Evolutionary conservation across 2,888 invertebrate species (phyloP).

Genomic region (Idaea aversata): DNA sequence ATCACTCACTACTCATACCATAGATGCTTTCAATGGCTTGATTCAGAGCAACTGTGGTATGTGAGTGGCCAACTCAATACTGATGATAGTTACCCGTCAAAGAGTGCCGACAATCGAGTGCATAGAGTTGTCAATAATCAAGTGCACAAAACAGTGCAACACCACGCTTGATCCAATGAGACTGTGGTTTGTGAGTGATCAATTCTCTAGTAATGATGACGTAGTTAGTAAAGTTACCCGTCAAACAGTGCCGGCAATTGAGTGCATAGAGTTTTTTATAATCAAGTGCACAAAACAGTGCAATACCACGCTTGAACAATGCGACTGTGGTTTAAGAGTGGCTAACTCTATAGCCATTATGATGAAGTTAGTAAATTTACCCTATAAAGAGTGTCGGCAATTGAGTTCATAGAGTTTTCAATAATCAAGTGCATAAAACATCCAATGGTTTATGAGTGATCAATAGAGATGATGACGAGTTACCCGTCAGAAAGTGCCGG

Average conservation of each 20-base stretch:
- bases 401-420: constrained; percentile 75
- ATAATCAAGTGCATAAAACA: constrained; percentile 86
- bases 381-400: constrained; percentile 87
- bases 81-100: constrained; percentile 58
- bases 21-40: constrained; percentile 61
- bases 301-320: constrained; percentile 90
- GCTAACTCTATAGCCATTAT: constrained; percentile 86
- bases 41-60: constrained; percentile 87
- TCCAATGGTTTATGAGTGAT: constrained; percentile 77
- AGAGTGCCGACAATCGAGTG: no score
- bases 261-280: constrained; percentile 31
- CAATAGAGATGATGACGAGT: no score
- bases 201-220: constrained; percentile 85
- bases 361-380: constrained; percentile 92
- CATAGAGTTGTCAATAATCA: constrained; percentile 50
- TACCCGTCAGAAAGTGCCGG: no score
- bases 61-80: constrained; percentile 83
- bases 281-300: constrained; percentile 87
- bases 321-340: constrained; percentile 82
- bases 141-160: constrained; percentile 89
- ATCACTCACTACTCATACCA: no score
- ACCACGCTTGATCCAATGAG: constrained; percentile 89
- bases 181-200: constrained; percentile 81
- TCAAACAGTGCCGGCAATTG: no score
- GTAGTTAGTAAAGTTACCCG: constrained; percentile 85